Base-by-base conservation (phyloP, 2,113 vertebrate species). In the Rhinopithecus roxellana region DNA sequence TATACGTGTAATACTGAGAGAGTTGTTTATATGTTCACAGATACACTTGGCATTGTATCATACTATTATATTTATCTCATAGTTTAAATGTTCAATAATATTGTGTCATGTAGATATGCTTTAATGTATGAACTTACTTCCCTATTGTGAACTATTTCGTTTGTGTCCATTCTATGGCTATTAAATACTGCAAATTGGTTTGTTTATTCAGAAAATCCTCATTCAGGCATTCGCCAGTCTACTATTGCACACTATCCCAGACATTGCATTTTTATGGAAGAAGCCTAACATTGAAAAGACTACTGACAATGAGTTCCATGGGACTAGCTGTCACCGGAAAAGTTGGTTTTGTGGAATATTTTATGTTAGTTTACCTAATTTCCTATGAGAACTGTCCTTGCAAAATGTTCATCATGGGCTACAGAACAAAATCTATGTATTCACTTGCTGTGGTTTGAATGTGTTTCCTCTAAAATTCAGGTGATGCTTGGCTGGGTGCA, bases 161-260 rank as follows among this genome's bases (percentile, higher is more conserved):
- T 55, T 27, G 0, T 48, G 6, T 50, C 57, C 13, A 7, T 55
- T 74, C 45, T 57, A 72, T 4, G 17, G 9, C 30, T 83, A 6
- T 74, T 70, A 72, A 64, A 50, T n/a, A 43, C 69, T 32, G 10
- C 48, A 32, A 30, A 70, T 59, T 86, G 27, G 23, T 55, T 88
- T 59, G 30, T 79, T 48, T 30, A 93, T 48, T 78, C 12, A 20
- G 27, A 83, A 87, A 86, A 83, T 6, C 5, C 25, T 77, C 38
- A 38, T n/a, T 50, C 6, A 8, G 48, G 17, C 2, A 22, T 13
- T 67, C 3, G n/a, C 40, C 67, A 22, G 0, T 38, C 48, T n/a
- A n/a, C 30, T n/a, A 2, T 40, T 74, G 70, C 59, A 30, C 17
- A 16, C 22, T 74, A 18, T 69, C 38, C 27, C 69, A 13, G 7